Base-by-base conservation (phyloP, 2,797 vertebrate genomes). In the Otolemur crassicaudatus region DNA sequence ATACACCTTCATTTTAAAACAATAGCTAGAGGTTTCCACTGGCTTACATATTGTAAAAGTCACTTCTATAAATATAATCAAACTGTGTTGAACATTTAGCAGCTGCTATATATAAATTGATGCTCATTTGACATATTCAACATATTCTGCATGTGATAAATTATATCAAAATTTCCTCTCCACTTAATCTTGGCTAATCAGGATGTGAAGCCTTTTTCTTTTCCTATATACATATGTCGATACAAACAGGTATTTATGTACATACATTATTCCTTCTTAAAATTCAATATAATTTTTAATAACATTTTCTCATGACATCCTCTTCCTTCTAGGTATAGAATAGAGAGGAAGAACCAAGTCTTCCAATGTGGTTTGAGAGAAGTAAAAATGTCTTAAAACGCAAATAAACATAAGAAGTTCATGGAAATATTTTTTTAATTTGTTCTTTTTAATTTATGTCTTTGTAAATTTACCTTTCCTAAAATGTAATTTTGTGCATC, bases 1-100 rank as follows among this genome's bases (percentile, higher is more conserved):
- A 7, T 58, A 12, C 11, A 56, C 92, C 87, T 96, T 75, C 60
- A 96, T 70, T 86, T 90, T 27, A 17, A 72, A 90, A 43, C 12
- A 72, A 77, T 79, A 93, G 43, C 29, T 37, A 34, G 16, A 37
- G 12, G 1, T 72, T 92, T 96, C 34, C 87, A 60, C 5, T 82
- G 69, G 29, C 11, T 13, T 84, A 56, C 0, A 14, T 79, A 23
- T 58, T 87, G 72, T 67, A 29, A 76, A 93, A 91, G 29, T 91
- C 29, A 67, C 23, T 61, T 75, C 53, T 63, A 60, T n/a, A 90
- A 73, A 87, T 93, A 40, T 63, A 34, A 92, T n/a, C 9, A 82
- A 75, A 65, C 34, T 87, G 5, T 65, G 84, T n/a, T 76, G 34
- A 14, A 81, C 56, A 56, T 65, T 86, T 75, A 67, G 89, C 73